Base-by-base conservation (phyloP, 2,888 invertebrate species). In the Augochlorella aurata region DNA sequence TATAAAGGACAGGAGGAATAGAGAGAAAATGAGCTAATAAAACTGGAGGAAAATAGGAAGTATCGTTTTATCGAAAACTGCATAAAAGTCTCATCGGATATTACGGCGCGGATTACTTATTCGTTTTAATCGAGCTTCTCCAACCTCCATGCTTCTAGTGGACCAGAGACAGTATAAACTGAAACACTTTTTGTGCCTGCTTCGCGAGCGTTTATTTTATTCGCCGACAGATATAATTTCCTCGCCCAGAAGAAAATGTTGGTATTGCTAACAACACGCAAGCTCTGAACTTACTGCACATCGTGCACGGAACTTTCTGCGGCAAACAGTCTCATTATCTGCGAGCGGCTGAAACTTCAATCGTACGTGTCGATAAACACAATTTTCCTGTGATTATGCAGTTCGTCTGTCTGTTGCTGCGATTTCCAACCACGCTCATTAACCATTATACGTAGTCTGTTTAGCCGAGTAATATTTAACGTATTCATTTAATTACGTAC, bases 321-420 rank as follows among this genome's bases (percentile, higher is more conserved):
- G 74, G 74, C 74, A 70, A 81, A 70, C 45, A 66, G 45, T 74
- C 38, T 58, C 65, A 45, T 74, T 81, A 81, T 70, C 74, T 50
- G 70, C 10, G 47, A 67, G 38, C 70, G 29, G 47, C 21, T 16
- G 45, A 29, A 52, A 67, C 14, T 79, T 74, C 29, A 21, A n/a
- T 16, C 49, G 49, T n/a, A 70, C 65, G 52, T 10, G 54, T 69
- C 68, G 65, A 81, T 73, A 69, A 73, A 71, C 54, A 79, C 65
- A 54, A 73, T 73, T 79, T 66, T 58, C 73, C 54, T 18, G 24
- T 18, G 50, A 68, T 79, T 54, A 54, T 44, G 68, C 44, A 45
- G 52, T 21, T 50, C 24, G 18, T 5, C 52, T 52, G 50, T 50
- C 18, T 58, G 47, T 63, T 65, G 47, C 14, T 24, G 7, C 24